These are phyloP conservation scores for Hoplostethus atlanticus DNA, from an alignment of 2,797 vertebrate species.

Conservation along the genomic window DNA sequence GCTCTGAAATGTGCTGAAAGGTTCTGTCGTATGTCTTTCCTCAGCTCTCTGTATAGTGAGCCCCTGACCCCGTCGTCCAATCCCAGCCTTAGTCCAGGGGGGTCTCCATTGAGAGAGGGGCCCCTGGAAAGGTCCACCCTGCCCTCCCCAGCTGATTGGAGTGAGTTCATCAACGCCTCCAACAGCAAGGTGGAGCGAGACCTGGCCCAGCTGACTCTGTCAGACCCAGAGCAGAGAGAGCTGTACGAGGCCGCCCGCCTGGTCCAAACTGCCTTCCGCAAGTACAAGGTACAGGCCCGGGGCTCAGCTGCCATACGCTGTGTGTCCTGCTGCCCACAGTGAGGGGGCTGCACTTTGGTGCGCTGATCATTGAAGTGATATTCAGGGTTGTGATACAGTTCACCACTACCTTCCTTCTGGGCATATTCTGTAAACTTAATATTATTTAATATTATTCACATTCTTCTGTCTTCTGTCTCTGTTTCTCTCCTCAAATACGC, in stretches of 20 bases:
- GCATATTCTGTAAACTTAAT: slow-evolving; percentile 38
- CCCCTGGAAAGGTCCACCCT: slow-evolving; percentile 91
- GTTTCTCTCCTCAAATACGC: slow-evolving; percentile 55
- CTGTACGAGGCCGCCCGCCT: slow-evolving; percentile 98
- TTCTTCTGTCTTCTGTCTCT: slow-evolving; percentile 60
- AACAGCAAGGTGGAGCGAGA: slow-evolving; percentile 98
- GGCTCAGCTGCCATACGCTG: slow-evolving; percentile 59
- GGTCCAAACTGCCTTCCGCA: slow-evolving; percentile 99
- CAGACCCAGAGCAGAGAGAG: slow-evolving; percentile 98
- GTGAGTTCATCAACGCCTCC: slow-evolving; percentile 96
- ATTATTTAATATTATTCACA: slow-evolving; percentile 40
- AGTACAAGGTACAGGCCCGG: slow-evolving; percentile 93
- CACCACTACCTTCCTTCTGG: slow-evolving; percentile 29
- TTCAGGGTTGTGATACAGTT: slow-evolving; percentile 37
- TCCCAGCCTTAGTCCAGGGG: slow-evolving; percentile 93
- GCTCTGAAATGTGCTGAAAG: not conserved
- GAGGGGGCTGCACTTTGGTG: slow-evolving; percentile 28
- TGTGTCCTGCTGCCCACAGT: slow-evolving; percentile 50
- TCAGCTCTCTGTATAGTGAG: slow-evolving; percentile 94
- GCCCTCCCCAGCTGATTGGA: slow-evolving; percentile 96
- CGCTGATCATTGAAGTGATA: slow-evolving; percentile 35
- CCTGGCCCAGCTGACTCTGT: slow-evolving; percentile 97
- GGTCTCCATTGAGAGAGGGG: slow-evolving; percentile 90
- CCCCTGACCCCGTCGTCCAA: slow-evolving; percentile 93
- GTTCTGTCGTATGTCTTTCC: slow-evolving; percentile 28